phyloP scores from a whole-genome alignment of 2,797 vertebrate species.

The Sciurus carolinensis region DNA sequence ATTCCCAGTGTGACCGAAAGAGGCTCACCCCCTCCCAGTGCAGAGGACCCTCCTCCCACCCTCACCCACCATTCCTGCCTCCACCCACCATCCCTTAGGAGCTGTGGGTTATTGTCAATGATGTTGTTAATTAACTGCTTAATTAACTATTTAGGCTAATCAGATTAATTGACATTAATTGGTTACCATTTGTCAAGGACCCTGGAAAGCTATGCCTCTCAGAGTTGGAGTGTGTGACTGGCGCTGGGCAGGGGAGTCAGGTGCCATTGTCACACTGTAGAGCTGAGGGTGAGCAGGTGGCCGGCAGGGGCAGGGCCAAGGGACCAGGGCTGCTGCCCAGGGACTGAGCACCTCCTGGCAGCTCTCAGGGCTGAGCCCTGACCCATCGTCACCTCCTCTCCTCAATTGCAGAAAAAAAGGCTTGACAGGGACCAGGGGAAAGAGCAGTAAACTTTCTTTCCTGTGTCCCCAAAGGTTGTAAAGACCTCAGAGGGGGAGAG shows the following conservation, averaged over 20 bases:
- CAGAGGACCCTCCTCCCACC: not conserved
- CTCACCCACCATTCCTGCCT: not conserved
- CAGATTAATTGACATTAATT: conserved; percentile 86
- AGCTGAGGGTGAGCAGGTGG: not conserved
- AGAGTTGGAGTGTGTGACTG: conserved; percentile 49
- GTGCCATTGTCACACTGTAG: not conserved
- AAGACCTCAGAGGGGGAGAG: conserved; percentile 16
- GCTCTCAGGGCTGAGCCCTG: not conserved
- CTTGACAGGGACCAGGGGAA: not conserved
- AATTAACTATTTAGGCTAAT: conserved; percentile 85
- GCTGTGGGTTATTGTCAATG: conserved; percentile 75
- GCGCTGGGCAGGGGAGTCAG: not conserved
- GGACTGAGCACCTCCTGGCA: not conserved
- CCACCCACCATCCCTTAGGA: conserved; percentile 68
- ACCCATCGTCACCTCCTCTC: not conserved
- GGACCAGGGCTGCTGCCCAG: not conserved
- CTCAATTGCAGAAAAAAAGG: not conserved
- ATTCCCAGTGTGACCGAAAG: not conserved
- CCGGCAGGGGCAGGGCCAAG: not conserved
- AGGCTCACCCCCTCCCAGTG: not conserved
- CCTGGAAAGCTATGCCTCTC: conserved; percentile 74
- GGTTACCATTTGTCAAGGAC: conserved; percentile 83
- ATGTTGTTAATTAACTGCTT: conserved; percentile 81
- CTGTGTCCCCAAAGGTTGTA: not conserved
- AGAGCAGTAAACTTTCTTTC: not conserved